Percentiles rank a stretch among this genome's conserved stretches.
These are phyloP conservation scores for Epizoanthus stellaris DNA, from an alignment of 92 coral and sea anemone genomes.

Conservation along the genomic window DNA sequence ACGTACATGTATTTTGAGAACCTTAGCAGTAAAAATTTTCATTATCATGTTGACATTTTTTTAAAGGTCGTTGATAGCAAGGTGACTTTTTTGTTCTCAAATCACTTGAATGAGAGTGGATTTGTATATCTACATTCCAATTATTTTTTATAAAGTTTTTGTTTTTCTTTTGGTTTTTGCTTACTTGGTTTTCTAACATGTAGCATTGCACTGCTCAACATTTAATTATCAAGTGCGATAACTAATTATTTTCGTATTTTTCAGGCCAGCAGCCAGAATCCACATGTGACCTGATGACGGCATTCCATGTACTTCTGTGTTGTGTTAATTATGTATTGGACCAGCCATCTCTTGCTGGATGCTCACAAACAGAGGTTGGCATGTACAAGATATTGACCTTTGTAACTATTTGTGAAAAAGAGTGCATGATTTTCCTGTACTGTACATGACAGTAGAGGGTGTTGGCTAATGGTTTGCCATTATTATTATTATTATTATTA, in stretches of 20 bases:
- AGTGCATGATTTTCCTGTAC: not conserved
- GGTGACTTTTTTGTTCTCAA: too few relatives aligned
- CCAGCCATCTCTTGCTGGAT: not conserved
- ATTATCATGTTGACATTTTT: conserved; percentile 3
- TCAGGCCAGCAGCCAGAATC: conserved; percentile 25
- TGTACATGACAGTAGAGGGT: not conserved
- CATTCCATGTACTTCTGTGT: conserved; percentile 39
- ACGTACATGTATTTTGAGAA: too few relatives aligned
- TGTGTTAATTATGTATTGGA: conserved; percentile 24
- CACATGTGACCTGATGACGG: conserved; percentile 37
- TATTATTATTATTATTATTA: too few relatives aligned
- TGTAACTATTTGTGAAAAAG: not conserved
- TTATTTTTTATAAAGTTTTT: not conserved
- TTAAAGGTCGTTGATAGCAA: too few relatives aligned
- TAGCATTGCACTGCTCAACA: too few relatives aligned
- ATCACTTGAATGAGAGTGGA: too few relatives aligned
- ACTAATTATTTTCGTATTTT: too few relatives aligned
- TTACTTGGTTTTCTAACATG: too few relatives aligned
- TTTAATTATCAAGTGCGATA: too few relatives aligned
- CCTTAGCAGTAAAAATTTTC: too few relatives aligned
- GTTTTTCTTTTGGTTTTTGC: not conserved
- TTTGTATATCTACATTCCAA: not conserved
- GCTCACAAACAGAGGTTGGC: conserved; percentile 7
- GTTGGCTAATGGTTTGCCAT: too few relatives aligned
- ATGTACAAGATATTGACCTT: not conserved